These are phyloP conservation scores for Circaetus gallicus DNA, from an alignment of 2,113 vertebrate genomes.

Conservation along the genomic window DNA sequence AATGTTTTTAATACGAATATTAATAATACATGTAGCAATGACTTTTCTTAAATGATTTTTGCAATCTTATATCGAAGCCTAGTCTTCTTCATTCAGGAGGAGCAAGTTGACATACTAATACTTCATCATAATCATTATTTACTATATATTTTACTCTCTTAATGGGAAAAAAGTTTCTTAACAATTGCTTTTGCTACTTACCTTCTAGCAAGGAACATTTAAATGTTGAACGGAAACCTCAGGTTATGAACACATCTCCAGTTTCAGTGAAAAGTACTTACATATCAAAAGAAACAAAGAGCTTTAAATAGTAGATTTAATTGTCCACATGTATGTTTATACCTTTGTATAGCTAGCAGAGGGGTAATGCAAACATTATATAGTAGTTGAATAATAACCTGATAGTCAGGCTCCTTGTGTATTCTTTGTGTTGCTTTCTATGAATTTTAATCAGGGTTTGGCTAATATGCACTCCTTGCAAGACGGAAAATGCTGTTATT, in stretches of 20 bases:
- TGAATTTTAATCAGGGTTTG: constrained; percentile 16
- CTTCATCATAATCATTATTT: not conserved
- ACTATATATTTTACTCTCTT: not conserved
- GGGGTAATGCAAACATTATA: not conserved
- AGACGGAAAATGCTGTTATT: not conserved
- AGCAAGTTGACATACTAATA: not conserved
- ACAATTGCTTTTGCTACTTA: not conserved
- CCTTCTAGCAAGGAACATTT: not conserved
- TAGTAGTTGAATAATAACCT: not conserved
- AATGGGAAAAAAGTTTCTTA: not conserved
- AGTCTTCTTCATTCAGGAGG: not conserved
- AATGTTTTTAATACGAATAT: not conserved
- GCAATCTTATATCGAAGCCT: not conserved
- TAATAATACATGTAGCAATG: not conserved
- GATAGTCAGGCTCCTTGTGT: not conserved
- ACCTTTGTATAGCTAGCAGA: not conserved
- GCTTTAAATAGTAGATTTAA: not conserved
- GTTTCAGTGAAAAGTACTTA: not conserved
- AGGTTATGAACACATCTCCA: not conserved
- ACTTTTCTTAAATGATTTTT: not conserved
- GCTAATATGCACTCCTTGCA: not conserved
- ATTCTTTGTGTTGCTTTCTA: constrained; percentile 39
- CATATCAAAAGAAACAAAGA: not conserved
- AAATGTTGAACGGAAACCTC: not conserved
- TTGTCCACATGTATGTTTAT: not conserved